A percentile compares a stretch with the other conserved stretches of the same genome.
Conservation (phyloP, 2,797 vertebrate species). For the Rhinoraja longicauda region DNA sequence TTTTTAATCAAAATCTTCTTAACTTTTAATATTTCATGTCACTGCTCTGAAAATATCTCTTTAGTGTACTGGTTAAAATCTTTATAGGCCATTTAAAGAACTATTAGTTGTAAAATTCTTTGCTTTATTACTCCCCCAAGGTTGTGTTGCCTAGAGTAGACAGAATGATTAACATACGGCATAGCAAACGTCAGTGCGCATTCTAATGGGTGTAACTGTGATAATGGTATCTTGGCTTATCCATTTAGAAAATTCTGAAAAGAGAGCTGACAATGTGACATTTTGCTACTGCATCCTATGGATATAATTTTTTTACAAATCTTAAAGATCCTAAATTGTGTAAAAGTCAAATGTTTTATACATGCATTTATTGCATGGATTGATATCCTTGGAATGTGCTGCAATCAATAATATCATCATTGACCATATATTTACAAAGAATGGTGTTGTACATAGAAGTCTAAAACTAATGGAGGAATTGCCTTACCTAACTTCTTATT, state of each 20-base stretch:
- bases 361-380: neutral
- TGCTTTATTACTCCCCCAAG: conserved; percentile 36
- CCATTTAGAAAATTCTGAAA: neutral
- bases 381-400: neutral
- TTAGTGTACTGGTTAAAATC: conserved; percentile 33
- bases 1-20: conserved; percentile 33
- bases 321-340: neutral
- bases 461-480: too few relatives aligned
- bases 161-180: conserved; percentile 18
- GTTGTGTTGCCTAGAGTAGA: conserved; percentile 27
- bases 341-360: neutral
- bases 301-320: neutral
- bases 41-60: conserved; percentile 28
- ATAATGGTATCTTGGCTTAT: neutral
- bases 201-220: conserved; percentile 17
- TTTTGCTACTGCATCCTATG: neutral
- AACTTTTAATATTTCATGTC: conserved; percentile 32
- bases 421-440: neutral
- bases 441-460: neutral
- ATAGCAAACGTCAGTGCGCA: conserved; percentile 2
- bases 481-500: too few relatives aligned
- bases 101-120: conserved; percentile 35
- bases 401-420: neutral
- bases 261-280: neutral
- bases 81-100: conserved; percentile 27